phyloP scores from a whole-genome alignment of 2,888 invertebrate species.

The Podabrus alpinus region DNA sequence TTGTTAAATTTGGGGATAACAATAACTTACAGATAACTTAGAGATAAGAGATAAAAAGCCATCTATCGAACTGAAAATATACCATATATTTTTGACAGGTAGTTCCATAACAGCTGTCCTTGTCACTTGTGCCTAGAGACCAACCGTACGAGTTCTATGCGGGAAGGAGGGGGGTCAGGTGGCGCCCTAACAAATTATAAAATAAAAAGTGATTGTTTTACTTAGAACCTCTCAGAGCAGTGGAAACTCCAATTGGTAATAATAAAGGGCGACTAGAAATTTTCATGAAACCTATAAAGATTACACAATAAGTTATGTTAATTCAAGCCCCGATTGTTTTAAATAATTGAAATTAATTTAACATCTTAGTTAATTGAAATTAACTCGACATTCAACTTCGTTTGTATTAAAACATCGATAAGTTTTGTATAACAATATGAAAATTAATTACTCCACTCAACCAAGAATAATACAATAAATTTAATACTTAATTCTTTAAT shows the following conservation, averaged over 20 bases:
- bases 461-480: background rate
- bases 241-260: background rate
- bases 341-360: background rate
- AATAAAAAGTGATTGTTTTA: too few species aligned
- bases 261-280: background rate
- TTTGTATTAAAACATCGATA: background rate
- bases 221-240: too few species aligned
- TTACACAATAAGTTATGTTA: background rate
- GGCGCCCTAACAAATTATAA: too few species aligned
- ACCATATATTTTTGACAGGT: too few species aligned
- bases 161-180: too few species aligned
- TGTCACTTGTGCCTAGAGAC: too few species aligned
- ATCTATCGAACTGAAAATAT: too few species aligned
- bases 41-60: too few species aligned
- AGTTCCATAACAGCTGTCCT: too few species aligned
- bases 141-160: too few species aligned
- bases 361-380: background rate
- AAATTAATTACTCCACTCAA: background rate
- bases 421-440: background rate
- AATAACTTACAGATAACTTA: too few species aligned
- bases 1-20: too few species aligned
- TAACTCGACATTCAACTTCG: background rate
- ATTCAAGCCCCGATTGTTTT: background rate
- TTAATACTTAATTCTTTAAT: background rate
- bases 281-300: background rate